phyloP scores from a whole-genome alignment of 2,113 vertebrate genomes.

The Urocitellus parryii region DNA sequence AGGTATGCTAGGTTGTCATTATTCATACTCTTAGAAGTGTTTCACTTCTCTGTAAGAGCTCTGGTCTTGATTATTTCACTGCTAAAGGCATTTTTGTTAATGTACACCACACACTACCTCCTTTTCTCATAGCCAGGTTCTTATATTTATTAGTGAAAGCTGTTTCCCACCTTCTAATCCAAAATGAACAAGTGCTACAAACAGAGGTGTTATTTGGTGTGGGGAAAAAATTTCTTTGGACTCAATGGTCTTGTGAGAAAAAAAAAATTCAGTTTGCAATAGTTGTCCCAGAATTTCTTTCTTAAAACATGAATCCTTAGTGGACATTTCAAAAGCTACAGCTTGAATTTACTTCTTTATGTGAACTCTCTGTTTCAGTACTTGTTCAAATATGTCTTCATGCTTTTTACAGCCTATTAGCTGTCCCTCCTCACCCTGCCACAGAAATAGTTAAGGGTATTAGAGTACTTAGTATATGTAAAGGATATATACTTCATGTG shows the following conservation, averaged over 20 bases:
- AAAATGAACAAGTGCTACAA: neutral
- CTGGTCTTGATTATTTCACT: neutral
- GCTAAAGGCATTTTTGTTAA: neutral
- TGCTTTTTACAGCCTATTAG: neutral
- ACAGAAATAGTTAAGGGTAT: neutral
- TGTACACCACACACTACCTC: neutral
- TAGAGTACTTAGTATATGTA: fast-evolving
- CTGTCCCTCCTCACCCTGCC: neutral
- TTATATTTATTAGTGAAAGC: neutral
- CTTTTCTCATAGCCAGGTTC: neutral
- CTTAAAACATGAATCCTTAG: neutral
- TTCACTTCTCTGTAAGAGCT: neutral
- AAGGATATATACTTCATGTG: neutral
- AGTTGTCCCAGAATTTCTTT: neutral
- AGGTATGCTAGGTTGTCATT: neutral
- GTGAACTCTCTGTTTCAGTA: neutral
- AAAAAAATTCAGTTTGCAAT: neutral
- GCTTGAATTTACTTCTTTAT: neutral
- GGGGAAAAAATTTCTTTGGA: neutral
- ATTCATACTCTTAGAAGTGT: neutral
- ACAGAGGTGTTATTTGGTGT: neutral
- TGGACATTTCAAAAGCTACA: neutral
- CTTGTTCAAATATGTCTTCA: neutral
- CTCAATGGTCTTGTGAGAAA: neutral
- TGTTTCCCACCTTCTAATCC: neutral